Percentiles rank a stretch among this genome's conserved stretches.
Conservation (phyloP, 2,113 vertebrate genomes). For the Suricata suricatta region DNA sequence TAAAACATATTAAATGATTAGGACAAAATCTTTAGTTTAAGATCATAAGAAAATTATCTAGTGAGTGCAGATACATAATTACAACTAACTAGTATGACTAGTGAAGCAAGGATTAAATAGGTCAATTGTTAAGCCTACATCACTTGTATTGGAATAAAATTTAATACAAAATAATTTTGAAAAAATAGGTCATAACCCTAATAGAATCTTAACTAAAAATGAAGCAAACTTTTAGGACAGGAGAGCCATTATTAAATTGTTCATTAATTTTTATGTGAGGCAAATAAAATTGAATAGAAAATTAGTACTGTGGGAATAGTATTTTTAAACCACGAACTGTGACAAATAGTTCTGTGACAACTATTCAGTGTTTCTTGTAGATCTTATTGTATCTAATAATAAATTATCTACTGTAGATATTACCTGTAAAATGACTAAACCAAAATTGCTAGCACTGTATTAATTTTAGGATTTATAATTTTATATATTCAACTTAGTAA, state of each 20-base stretch:
- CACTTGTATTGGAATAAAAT: constrained; percentile 3
- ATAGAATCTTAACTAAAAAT: neutral
- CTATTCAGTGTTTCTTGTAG: neutral
- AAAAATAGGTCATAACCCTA: constrained; percentile 37
- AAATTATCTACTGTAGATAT: neutral
- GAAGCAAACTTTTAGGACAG: neutral
- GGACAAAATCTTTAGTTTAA: constrained; percentile 39
- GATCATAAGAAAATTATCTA: constrained; percentile 45
- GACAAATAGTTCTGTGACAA: neutral
- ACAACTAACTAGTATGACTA: constrained; percentile 1
- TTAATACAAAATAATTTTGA: constrained; percentile 7
- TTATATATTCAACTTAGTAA: neutral
- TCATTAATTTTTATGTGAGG: constrained; percentile 4
- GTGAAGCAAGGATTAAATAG: constrained; percentile 9
- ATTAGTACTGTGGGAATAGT: neutral
- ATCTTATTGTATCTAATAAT: neutral
- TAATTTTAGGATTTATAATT: constrained; percentile 38
- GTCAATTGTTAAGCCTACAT: neutral
- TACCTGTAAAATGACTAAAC: constrained; percentile 34
- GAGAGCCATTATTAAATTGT: constrained; percentile 16
- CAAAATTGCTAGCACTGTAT: neutral
- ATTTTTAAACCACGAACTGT: constrained; percentile 14
- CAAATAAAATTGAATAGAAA: constrained; percentile 31
- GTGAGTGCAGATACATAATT: constrained; percentile 7
- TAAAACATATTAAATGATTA: constrained; percentile 40